Evolutionary conservation across 2,113 vertebrate genomes (phyloP).

Genomic region (Xiphophorus couchianus): DNA sequence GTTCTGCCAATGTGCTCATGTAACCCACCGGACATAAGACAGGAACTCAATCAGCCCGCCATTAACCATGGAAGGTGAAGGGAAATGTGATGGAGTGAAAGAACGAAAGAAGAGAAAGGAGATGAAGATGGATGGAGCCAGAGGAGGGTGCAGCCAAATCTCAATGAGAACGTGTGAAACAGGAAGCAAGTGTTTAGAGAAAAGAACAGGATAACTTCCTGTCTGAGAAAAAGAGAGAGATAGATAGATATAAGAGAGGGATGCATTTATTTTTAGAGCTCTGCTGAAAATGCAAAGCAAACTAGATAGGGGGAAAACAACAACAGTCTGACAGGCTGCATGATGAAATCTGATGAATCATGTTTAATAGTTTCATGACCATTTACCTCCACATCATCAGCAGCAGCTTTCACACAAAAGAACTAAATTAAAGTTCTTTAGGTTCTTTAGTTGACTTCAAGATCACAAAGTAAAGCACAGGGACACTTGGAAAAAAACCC

Average conservation of each 20-base stretch:
- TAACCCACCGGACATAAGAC: not conserved
- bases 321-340: constrained; percentile 8
- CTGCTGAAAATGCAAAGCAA: constrained; percentile 51
- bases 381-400: not conserved
- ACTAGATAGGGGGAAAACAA: constrained; percentile 37
- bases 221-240: constrained; percentile 33
- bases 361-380: not conserved
- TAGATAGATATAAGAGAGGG: not conserved
- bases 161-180: constrained; percentile 72
- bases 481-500: too few relatives aligned
- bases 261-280: constrained; percentile 56
- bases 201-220: constrained; percentile 81
- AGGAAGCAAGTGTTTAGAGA: constrained; percentile 81
- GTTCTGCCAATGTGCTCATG: not conserved
- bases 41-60: not conserved
- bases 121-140: not conserved
- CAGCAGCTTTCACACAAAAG: not conserved
- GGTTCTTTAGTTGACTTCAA: not conserved
- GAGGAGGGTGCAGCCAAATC: constrained; percentile 13
- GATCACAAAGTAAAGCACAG: too few relatives aligned
- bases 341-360: not conserved
- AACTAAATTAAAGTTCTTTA: not conserved
- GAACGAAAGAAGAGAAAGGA: not conserved
- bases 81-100: not conserved
- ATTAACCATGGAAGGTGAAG: not conserved